Percentiles rank a stretch among this genome's conserved stretches.
These are phyloP conservation scores for Scaptomyza graminum DNA, from an alignment of 1,140 invertebrate species.

Conservation along the genomic window DNA sequence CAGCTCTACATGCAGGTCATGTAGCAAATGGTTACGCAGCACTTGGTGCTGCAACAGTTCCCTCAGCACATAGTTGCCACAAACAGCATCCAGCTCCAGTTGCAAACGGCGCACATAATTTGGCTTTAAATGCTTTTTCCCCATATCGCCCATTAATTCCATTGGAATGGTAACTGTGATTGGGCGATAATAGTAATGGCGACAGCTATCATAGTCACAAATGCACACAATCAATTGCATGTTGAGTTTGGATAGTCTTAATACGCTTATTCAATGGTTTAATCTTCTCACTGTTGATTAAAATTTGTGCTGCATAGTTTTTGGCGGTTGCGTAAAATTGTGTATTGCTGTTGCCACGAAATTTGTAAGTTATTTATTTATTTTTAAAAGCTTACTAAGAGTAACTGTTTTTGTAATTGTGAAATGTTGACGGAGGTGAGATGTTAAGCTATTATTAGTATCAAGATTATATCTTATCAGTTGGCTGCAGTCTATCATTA, in stretches of 20 bases:
- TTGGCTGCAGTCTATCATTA: too few species aligned
- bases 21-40: conserved; percentile 8
- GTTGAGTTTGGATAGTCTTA: not conserved
- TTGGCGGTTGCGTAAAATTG: conserved; percentile 1
- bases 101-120: conserved; percentile 13
- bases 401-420: not conserved
- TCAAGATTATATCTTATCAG: too few species aligned
- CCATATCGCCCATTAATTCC: conserved; percentile 1
- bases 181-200: conserved; percentile 22
- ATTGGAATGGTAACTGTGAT: not conserved
- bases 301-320: conserved; percentile 37
- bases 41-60: conserved; percentile 29
- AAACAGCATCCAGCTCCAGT: conserved; percentile 38
- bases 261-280: not conserved
- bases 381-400: conserved; percentile 12
- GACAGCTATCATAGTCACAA: conserved; percentile 33
- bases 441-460: too few species aligned
- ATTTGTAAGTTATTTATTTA: not conserved
- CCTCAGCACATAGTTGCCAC: conserved; percentile 44
- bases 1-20: conserved; percentile 14
- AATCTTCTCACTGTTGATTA: not conserved
- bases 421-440: too few species aligned
- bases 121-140: not conserved
- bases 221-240: conserved; percentile 50
- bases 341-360: not conserved